These are phyloP conservation scores for Endotricha flammealis DNA, from an alignment of 2,888 invertebrate genomes.

Conservation along the genomic window DNA sequence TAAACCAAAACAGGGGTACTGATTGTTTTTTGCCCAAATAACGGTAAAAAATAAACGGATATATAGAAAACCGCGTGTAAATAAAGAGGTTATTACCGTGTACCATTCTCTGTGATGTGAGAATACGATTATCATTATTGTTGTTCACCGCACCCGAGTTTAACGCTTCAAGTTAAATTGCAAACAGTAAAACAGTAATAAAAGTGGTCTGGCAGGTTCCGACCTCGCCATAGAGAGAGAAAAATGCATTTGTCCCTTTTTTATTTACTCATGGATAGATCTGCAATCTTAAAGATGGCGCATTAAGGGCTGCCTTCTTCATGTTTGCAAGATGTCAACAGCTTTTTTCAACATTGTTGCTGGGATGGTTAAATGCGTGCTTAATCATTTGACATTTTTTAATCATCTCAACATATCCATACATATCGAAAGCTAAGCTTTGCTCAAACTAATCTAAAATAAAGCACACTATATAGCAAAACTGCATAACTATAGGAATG, in stretches of 20 bases:
- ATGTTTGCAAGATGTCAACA: too few species aligned
- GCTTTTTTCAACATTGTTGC: too few species aligned
- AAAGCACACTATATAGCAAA: too few species aligned
- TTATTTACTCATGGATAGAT: slow-evolving; percentile 15
- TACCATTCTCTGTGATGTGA: slow-evolving; percentile 31
- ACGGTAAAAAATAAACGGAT: slow-evolving; percentile 14
- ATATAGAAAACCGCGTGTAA: slow-evolving; percentile 10
- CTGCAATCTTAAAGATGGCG: slow-evolving; percentile 15
- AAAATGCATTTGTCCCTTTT: slow-evolving; percentile 33
- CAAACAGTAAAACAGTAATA: slow-evolving; percentile 65
- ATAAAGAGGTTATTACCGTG: slow-evolving; percentile 13
- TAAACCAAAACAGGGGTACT: too few species aligned
- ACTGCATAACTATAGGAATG: too few species aligned
- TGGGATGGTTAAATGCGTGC: too few species aligned
- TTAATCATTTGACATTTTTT: too few species aligned
- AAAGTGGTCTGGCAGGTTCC: slow-evolving; percentile 58
- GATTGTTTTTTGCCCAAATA: slow-evolving; percentile 5
- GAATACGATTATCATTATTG: slow-evolving; percentile 47
- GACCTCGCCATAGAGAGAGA: slow-evolving; percentile 39
- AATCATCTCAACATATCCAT: too few species aligned
- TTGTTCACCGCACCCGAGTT: slow-evolving; percentile 45
- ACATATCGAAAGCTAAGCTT: too few species aligned
- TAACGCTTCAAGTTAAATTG: slow-evolving; percentile 69
- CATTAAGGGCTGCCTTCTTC: slow-evolving; percentile 10
- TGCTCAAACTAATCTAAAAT: too few species aligned